Percentiles rank a stretch among this genome's conserved stretches.
Evolutionary conservation across 2,797 vertebrate species (phyloP).

Genomic region (Crenuchus spilurus): DNA sequence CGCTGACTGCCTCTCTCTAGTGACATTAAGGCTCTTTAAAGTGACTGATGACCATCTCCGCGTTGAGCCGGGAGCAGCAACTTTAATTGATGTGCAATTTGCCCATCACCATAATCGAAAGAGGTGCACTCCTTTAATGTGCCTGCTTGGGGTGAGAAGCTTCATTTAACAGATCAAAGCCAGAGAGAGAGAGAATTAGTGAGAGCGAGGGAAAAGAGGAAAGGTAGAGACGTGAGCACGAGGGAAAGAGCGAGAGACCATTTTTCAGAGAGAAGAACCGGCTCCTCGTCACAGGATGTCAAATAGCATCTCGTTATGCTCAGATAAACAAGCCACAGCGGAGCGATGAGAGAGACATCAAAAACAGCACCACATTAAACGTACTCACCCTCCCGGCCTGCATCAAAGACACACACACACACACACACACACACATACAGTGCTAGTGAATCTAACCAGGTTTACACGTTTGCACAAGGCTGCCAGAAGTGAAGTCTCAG

Average conservation of each 20-base stretch:
- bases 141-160: conserved; percentile 26
- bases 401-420: background rate
- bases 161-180: conserved; percentile 48
- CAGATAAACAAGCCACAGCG: conserved; percentile 30
- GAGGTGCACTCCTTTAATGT: conserved; percentile 42
- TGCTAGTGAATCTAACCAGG: background rate
- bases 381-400: background rate
- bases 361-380: background rate
- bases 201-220: conserved; percentile 46
- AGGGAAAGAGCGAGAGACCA: conserved; percentile 39
- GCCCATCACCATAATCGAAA: conserved; percentile 25
- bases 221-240: conserved; percentile 46
- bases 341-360: conserved; percentile 41
- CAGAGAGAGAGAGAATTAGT: conserved; percentile 24
- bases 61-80: background rate
- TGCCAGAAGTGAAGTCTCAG: background rate
- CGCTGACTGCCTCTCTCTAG: background rate
- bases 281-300: conserved; percentile 27
- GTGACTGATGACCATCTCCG: conserved; percentile 14
- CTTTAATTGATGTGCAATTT: conserved; percentile 43
- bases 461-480: background rate
- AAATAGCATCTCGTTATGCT: conserved; percentile 31
- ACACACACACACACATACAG: background rate
- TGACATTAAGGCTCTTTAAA: conserved; percentile 18
- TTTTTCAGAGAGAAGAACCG: conserved; percentile 25